Base-by-base conservation (phyloP, 64 coral and sea anemone species). In the Montipora sp. region DNA sequence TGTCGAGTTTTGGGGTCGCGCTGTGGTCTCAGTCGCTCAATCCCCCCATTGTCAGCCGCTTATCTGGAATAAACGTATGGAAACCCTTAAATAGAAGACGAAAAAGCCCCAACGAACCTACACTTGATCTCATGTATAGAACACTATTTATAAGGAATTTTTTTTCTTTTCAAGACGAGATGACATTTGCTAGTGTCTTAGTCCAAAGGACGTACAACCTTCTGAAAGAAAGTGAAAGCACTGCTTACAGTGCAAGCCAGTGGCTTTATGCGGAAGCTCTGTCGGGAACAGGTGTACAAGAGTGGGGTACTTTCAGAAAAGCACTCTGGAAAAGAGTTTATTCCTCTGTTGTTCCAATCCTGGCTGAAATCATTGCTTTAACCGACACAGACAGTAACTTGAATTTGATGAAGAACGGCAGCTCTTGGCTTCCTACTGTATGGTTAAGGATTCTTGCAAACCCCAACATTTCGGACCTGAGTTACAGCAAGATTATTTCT, bases 301-400 rank as follows among this genome's bases (percentile, higher is more conserved):
- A 96, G 55, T 94, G 75, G 77, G 95, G 95, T 22, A 94, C 95
- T 1, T 92, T 80, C 77, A 91, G 95, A 36, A 94, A 94, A 91
- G 95, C 95, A 46, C 83, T 98, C 0, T 98, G 95, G 95, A 92
- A 90, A 10, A 90, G 89, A 73, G 78, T 98, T 7, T 88, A 94
- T 44, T 94, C 92, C 0, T 79, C 92, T 0, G 92, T 98, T 18
- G 78, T 94, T 14, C 92, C 95, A 45, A 78, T 98, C 11, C 51
- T 98, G 27, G 88, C 95, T 60, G 95, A 94, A 23, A 57, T 98
- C 12, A 88, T 98, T 47, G 89, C 92, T 21, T 92, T 84, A 13
- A 68, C 80, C 47, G 95, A 98, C 82, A 79, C 73, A 53, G 85
- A 98, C 59, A 83, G 83, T 2, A 98, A 98, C 48, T 60, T 98